Evolutionary conservation across 1,140 invertebrate genomes (phyloP).

Genomic region (Drosophila auraria): DNA sequence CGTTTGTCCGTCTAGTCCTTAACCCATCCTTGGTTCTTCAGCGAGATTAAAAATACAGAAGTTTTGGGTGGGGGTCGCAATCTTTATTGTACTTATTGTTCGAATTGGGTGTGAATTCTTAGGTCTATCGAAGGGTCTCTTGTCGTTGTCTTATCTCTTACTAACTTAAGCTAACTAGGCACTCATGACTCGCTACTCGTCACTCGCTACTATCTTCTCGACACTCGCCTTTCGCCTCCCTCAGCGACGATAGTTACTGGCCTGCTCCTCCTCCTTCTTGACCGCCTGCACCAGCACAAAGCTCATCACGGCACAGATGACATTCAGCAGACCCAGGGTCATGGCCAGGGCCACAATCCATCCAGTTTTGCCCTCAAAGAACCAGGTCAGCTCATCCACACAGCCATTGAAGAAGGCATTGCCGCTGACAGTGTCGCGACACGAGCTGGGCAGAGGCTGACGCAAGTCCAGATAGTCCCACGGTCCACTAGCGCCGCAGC

Average conservation of each 20-base stretch:
- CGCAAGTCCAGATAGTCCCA: conserved; percentile 91
- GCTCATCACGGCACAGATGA: conserved; percentile 89
- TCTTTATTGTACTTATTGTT: conserved; percentile 74
- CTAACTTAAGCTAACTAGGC: conserved; percentile 53
- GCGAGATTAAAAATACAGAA: background rate
- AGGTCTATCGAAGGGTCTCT: conserved; percentile 46
- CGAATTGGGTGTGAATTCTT: conserved; percentile 66
- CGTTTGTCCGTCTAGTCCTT: background rate
- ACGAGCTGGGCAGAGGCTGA: conserved; percentile 92
- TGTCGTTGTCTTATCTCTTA: conserved; percentile 29
- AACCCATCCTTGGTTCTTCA: background rate
- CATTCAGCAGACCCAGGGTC: conserved; percentile 90
- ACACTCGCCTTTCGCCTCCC: background rate
- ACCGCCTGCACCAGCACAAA: conserved; percentile 89
- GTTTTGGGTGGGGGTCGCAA: conserved; percentile 24
- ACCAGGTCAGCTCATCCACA: conserved; percentile 93
- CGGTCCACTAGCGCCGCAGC: conserved; percentile 93
- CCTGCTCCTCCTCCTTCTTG: conserved; percentile 89
- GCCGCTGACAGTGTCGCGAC: conserved; percentile 93
- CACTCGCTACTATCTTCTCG: background rate
- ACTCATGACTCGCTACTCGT: background rate
- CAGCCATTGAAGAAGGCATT: conserved; percentile 95
- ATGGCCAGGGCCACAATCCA: conserved; percentile 93
- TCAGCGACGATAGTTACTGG: conserved; percentile 85
- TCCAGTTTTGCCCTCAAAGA: conserved; percentile 91